phyloP scores from a whole-genome alignment of 2,797 vertebrate genomes.

The Gymnocypris eckloni region DNA sequence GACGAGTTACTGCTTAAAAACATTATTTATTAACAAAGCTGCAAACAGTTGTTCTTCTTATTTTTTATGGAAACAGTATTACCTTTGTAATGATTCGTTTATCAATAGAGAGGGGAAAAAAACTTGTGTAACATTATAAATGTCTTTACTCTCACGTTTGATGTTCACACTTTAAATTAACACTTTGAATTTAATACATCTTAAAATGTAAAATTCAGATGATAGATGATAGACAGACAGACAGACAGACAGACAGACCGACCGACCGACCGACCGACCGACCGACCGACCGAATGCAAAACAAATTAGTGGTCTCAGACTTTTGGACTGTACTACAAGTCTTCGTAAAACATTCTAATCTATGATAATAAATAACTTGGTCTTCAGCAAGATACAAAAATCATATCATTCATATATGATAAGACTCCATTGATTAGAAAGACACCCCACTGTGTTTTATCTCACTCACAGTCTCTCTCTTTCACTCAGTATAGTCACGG shows the following conservation, averaged over 20 bases:
- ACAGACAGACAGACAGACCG: no score
- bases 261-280: no score
- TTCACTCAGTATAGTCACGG: slow-evolving; percentile 10
- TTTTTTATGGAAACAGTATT: no score
- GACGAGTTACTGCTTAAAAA: no score
- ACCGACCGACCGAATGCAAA: neutral
- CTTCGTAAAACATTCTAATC: neutral
- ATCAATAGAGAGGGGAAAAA: no score
- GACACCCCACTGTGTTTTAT: neutral
- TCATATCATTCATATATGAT: slow-evolving; percentile 58
- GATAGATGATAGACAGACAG: no score
- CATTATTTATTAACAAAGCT: neutral
- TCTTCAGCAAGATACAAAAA: slow-evolving; percentile 28
- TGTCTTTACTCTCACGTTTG: neutral
- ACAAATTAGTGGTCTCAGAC: neutral
- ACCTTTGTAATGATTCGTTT: no score
- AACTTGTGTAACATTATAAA: neutral
- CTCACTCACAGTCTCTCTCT: neutral
- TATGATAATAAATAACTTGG: slow-evolving; percentile 24
- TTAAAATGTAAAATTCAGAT: no score
- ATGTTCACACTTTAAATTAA: no score
- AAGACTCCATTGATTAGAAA: slow-evolving; percentile 17
- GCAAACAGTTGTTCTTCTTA: neutral
- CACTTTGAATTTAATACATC: no score
- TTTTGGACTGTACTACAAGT: neutral